Evolutionary conservation across 2,797 vertebrate species (phyloP), one percentile per base, ranked within the genome.

Genomic region (Basileuterus tristriatus): DNA sequence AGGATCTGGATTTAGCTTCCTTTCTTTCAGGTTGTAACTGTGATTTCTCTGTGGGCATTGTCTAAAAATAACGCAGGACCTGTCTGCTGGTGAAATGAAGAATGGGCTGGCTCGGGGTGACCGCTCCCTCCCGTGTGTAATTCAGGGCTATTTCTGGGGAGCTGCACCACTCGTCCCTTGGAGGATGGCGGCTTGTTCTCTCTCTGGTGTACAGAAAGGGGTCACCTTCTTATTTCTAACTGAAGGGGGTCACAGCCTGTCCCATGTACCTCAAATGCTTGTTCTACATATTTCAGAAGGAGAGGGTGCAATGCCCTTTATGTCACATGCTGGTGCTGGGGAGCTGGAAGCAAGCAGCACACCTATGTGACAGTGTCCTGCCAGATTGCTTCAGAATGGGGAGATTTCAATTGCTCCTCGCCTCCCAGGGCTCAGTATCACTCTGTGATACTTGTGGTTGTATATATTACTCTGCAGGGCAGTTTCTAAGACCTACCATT

Each of bases 101-200:
- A 37, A 23, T 18, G 44, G 34, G 37, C 60, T 83, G 44, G 16
- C 37, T n/a, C 18, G 75, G 41, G 77, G 87, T 29, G 34, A 30
- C 78, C 2, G 3, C 34, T 76, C 8, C 36, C 32, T 11, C 39
- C 39, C 0, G 0, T 29, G 5, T 41, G 41, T 43, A 16, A 34
- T 32, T 71, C 49, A 16, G 10, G 69, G 26, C 90, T 87, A 10
- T 59, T 79, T 55, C 56, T 37, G 76, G 22, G 34, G 37, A 69
- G 0, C 26, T 11, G 3, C 3, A 0, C 58, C 0, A 0, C 39
- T 2, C 0, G 1, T 41, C 53, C 74, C 76, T 69, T 1, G 0
- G 41, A 46, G 70, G 26, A 46, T 10, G 37, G 59, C 3, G 0
- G 43, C 5, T 77, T 2, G 1, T 79, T 86, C 58, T 83, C 44